Conservation (phyloP, 2,113 vertebrate species). For the Noturus placidus region DNA sequence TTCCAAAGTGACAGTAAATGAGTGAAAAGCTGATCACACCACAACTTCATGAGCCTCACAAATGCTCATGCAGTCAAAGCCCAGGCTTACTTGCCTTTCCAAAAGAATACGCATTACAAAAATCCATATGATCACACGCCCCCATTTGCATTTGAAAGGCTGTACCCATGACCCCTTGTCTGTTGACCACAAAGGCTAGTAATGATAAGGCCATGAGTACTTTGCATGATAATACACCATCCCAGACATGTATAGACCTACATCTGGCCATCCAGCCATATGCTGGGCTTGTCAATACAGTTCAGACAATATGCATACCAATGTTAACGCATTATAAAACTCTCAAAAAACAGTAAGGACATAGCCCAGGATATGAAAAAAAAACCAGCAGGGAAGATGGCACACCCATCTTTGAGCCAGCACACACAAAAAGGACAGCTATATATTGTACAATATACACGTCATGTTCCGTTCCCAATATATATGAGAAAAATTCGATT, state of each 20-base stretch:
- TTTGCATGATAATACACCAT: slow-evolving; percentile 51
- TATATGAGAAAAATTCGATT: not conserved
- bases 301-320: slow-evolving; percentile 23
- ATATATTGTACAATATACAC: not conserved
- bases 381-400: not conserved
- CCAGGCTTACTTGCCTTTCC: not conserved
- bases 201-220: slow-evolving; percentile 30
- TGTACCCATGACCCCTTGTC: slow-evolving; percentile 32
- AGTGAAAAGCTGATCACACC: not conserved
- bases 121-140: slow-evolving; percentile 34
- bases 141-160: slow-evolving; percentile 46
- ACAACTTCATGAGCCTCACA: slow-evolving; percentile 12
- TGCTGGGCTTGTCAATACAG: not conserved
- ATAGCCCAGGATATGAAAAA: not conserved
- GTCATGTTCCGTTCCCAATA: not conserved
- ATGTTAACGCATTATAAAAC: not conserved
- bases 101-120: slow-evolving; percentile 16
- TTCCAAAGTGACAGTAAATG: not conserved
- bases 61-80: not conserved
- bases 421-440: not conserved
- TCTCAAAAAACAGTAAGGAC: not conserved
- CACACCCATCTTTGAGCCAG: not conserved
- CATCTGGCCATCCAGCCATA: slow-evolving; percentile 41
- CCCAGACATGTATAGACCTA: slow-evolving; percentile 24
- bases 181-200: slow-evolving; percentile 39